A percentile compares a stretch with the other conserved stretches of the same genome.
These are phyloP conservation scores for Oryctolagus cuniculus DNA, from an alignment of 2,113 vertebrate genomes.

Conservation along the genomic window DNA sequence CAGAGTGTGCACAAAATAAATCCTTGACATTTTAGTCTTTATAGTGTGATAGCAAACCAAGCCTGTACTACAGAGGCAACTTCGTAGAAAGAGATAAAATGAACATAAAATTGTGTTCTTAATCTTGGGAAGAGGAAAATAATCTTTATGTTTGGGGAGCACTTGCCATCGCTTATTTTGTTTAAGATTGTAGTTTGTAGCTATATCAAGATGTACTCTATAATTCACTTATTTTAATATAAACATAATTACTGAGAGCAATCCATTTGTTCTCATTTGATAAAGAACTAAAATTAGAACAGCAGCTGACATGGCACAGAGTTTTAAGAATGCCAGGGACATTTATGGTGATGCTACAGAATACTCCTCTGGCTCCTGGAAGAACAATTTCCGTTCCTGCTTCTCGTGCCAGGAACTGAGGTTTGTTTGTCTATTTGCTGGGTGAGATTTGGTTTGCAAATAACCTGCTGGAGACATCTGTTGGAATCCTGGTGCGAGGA, in stretches of 20 bases:
- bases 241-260: constrained; percentile 74
- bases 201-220: constrained; percentile 55
- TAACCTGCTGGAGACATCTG: background rate
- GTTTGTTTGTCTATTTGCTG: constrained; percentile 37
- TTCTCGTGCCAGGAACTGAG: constrained; percentile 2
- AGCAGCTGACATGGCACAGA: background rate
- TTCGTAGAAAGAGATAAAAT: background rate
- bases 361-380: constrained; percentile 41
- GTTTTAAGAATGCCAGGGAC: constrained; percentile 23
- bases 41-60: constrained; percentile 37
- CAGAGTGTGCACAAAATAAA: background rate
- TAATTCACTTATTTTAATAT: constrained; percentile 72
- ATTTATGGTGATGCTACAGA: background rate
- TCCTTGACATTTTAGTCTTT: background rate
- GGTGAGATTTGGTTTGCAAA: background rate
- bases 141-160: constrained; percentile 24
- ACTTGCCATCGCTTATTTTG: constrained; percentile 55
- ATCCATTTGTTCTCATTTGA: constrained; percentile 67
- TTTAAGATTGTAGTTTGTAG: constrained; percentile 69
- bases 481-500: background rate
- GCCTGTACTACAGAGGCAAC: background rate
- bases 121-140: background rate
- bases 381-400: background rate
- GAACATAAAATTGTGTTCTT: constrained; percentile 19
- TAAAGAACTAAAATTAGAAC: constrained; percentile 68